A percentile compares a stretch with the other conserved stretches of the same genome.
These are phyloP conservation scores for Dendrolimus punctatus DNA, from an alignment of 1,140 invertebrate species.

Conservation along the genomic window DNA sequence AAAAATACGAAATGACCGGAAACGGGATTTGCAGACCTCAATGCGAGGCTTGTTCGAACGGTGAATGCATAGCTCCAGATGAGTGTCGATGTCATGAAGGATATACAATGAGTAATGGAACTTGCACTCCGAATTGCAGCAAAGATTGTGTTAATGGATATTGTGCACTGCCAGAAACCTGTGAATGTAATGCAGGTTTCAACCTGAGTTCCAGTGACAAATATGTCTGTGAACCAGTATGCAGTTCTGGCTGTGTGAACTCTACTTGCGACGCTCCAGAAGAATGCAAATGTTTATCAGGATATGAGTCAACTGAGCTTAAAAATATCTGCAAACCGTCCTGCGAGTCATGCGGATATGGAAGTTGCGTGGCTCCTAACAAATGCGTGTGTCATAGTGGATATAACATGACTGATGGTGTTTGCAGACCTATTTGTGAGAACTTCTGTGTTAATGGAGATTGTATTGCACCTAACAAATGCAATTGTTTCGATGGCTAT, in stretches of 20 bases:
- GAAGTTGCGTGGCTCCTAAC: neutral
- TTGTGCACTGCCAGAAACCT: slow-evolving; percentile 1
- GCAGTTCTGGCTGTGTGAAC: slow-evolving; percentile 11
- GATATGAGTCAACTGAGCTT: slow-evolving; percentile 5
- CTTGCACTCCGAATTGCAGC: neutral
- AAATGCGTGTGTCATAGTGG: slow-evolving; percentile 1
- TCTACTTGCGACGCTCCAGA: slow-evolving; percentile 6
- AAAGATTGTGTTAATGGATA: neutral
- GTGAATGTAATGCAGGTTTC: slow-evolving; percentile 17
- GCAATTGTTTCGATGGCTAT: slow-evolving; percentile 31
- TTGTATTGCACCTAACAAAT: slow-evolving; percentile 34
- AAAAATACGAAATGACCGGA: no score
- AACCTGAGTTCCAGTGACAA: slow-evolving; percentile 4
- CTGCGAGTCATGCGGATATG: slow-evolving; percentile 60
- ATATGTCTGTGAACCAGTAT: slow-evolving; percentile 13
- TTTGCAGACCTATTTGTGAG: slow-evolving; percentile 1
- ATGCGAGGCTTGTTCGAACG: slow-evolving; percentile 64
- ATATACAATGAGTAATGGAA: slow-evolving; percentile 6
- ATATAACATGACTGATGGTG: neutral
- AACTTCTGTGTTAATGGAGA: slow-evolving; percentile 7
- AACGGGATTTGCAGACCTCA: slow-evolving; percentile 46
- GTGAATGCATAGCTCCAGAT: slow-evolving; percentile 30
- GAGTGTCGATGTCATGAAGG: slow-evolving; percentile 18
- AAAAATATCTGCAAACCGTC: slow-evolving; percentile 16
- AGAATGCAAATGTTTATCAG: slow-evolving; percentile 16